These are phyloP conservation scores for Raillietiella orientalis DNA, from an alignment of 2,888 invertebrate species.

Conservation along the genomic window DNA sequence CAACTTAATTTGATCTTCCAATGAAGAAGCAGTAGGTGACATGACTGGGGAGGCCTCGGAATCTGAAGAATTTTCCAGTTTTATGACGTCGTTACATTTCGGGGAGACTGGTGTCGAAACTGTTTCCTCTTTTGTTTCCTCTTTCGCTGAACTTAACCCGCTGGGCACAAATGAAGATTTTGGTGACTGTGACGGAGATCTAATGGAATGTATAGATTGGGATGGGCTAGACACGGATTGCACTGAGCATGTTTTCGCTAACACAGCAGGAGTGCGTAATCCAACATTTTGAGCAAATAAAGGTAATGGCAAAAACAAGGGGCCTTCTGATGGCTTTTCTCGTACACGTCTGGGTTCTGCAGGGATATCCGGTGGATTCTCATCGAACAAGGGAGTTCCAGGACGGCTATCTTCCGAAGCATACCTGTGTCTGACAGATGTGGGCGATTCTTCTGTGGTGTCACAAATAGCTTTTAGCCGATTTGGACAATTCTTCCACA, in stretches of 20 bases:
- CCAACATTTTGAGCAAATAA: constrained; percentile 46
- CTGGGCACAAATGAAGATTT: too few relatives aligned
- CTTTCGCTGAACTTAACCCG: too few relatives aligned
- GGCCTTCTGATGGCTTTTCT: constrained; percentile 26
- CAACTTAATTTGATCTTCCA: constrained; percentile 68
- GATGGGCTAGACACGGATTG: not conserved
- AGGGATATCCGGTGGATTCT: constrained; percentile 17
- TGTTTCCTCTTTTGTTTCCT: too few relatives aligned
- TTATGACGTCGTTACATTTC: not conserved
- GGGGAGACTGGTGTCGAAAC: not conserved
- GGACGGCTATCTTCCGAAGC: constrained; percentile 32
- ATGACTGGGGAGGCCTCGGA: not conserved
- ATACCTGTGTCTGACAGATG: too few relatives aligned
- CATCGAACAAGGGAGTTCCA: constrained; percentile 54
- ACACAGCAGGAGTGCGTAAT: not conserved
- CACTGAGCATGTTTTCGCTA: not conserved
- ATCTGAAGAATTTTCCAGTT: not conserved
- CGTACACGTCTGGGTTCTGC: constrained; percentile 35
- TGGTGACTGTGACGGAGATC: too few relatives aligned
- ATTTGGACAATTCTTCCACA: too few relatives aligned
- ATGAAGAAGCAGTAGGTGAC: constrained; percentile 16
- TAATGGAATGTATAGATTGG: too few relatives aligned
- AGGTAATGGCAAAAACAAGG: constrained; percentile 53
- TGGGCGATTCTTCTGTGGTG: constrained; percentile 18
- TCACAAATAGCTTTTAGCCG: too few relatives aligned